Base-by-base conservation (phyloP, 2,797 vertebrate genomes). In the Rhyacichthys aspro region DNA sequence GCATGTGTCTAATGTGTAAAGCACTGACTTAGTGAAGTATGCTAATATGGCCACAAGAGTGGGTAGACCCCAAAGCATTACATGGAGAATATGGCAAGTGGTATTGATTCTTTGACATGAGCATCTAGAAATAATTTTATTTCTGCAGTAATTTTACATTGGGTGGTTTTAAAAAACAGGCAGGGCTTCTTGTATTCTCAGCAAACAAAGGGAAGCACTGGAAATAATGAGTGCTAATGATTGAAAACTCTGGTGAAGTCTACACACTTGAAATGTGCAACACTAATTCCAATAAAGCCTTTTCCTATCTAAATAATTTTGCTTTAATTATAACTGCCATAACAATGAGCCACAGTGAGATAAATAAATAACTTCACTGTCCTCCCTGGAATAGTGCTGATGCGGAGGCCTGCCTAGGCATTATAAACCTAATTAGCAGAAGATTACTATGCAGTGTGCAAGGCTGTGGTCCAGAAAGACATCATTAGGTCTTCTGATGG, bases 391-490 rank as follows among this genome's bases (percentile, higher is more conserved):
- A 92, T 91, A 84, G 87, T 88, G 88, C 91, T 91, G 88, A 90
- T 90, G 90, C 82, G 79, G 88, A 91, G 90, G 91, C 90, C 90
- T 93, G 91, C 90, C 89, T 91, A 86, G 89, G 92, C 91, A 92
- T 93, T 92, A 93, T 92, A 93, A 92, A 91, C 88, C 89, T 92
- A 92, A 93, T 93, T 94, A 94, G 93, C 92, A 93, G 91, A 92
- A 93, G 92, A 93, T 93, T 93, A 92, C 90, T 89, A 93, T 93
- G 90, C 91, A 92, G 93, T 90, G 91, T 91, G 91, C 86, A 90
- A 92, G 90, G 89, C 90, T 91, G 90, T 91, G 91, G 91, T 91
- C 91, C 92, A 93, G 92, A 92, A 93, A 94, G 91, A 92, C 91
- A 92, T 92, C 91, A 93, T 93, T 92, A 93, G 91, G 90, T 91